These are phyloP conservation scores for Tamias sibiricus DNA, from an alignment of 2,113 vertebrate genomes.

Conservation along the genomic window DNA sequence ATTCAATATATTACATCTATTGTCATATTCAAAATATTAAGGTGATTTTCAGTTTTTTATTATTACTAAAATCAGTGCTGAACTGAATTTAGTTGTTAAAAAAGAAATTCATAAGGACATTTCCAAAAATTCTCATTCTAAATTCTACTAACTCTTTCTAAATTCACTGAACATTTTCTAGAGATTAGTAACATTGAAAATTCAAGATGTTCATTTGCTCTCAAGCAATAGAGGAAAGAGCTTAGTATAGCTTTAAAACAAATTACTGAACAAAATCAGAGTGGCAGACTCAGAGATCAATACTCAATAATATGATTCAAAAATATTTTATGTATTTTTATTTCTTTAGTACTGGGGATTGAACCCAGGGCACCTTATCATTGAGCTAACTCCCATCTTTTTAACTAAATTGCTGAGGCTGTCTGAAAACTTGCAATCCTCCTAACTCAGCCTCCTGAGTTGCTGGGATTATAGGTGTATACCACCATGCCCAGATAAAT, in stretches of 20 bases:
- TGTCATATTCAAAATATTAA: background rate
- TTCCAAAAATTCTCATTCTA: background rate
- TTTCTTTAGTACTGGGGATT: too few relatives aligned
- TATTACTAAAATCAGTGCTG: slow-evolving; percentile 15
- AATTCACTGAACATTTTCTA: slow-evolving; percentile 26
- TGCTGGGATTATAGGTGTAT: too few relatives aligned
- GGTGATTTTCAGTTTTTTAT: background rate
- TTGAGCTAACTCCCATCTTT: background rate
- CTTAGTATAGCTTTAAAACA: slow-evolving; percentile 34
- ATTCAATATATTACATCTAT: background rate
- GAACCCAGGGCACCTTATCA: background rate
- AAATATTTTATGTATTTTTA: too few relatives aligned
- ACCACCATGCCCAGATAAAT: too few relatives aligned
- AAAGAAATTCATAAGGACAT: background rate
- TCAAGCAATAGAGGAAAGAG: background rate
- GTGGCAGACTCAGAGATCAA: background rate
- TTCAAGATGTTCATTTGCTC: background rate
- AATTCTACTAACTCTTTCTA: background rate
- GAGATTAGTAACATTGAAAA: slow-evolving; percentile 41
- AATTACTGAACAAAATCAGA: slow-evolving; percentile 40
- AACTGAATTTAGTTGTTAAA: background rate
- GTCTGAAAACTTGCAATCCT: too few relatives aligned
- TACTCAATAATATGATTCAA: background rate
- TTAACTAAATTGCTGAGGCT: too few relatives aligned
- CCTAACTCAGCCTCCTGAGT: too few relatives aligned